These are phyloP conservation scores for Drosophila histrio DNA, from an alignment of 2,888 invertebrate genomes.

Conservation along the genomic window DNA sequence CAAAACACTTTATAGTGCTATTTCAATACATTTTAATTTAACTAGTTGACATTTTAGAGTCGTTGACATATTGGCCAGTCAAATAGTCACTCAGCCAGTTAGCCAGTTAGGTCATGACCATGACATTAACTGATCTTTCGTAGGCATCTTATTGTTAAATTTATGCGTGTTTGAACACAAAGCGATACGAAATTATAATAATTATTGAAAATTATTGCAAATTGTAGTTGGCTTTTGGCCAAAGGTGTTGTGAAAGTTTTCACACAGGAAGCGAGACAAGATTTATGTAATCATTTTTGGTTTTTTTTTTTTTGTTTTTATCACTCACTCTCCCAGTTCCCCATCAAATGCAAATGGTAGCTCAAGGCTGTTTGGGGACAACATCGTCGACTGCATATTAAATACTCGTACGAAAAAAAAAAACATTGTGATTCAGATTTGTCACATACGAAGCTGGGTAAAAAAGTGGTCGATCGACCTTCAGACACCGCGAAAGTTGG, in stretches of 20 bases:
- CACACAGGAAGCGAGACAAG: conserved; percentile 63
- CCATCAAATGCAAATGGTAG: conserved; percentile 51
- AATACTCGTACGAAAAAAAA: conserved; percentile 29
- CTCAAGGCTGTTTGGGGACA: conserved; percentile 65
- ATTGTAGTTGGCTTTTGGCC: conserved; percentile 18
- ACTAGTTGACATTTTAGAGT: conserved; percentile 41
- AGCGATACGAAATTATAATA: conserved; percentile 45
- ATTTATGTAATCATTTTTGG: conserved; percentile 67
- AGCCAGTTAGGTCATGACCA: conserved; percentile 48
- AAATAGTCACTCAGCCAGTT: background rate
- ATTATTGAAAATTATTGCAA: conserved; percentile 47
- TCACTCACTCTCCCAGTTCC: conserved; percentile 32
- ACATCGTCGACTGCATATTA: conserved; percentile 56
- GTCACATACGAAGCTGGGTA: conserved; percentile 25
- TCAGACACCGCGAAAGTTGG: conserved; percentile 46
- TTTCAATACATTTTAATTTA: conserved; percentile 24
- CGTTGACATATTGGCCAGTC: conserved; percentile 45
- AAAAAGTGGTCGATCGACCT: conserved; percentile 60
- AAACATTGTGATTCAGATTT: conserved; percentile 62
- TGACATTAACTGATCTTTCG: conserved; percentile 35
- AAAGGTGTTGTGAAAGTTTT: conserved; percentile 65
- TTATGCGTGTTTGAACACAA: conserved; percentile 42
- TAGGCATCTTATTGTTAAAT: conserved; percentile 29
- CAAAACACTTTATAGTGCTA: conserved; percentile 18
- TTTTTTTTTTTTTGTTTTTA: conserved; percentile 29